Percentiles rank a stretch among this genome's conserved stretches.
Conservation (phyloP, 2,888 invertebrate species). For the Dyspetes luteomarginatus region DNA sequence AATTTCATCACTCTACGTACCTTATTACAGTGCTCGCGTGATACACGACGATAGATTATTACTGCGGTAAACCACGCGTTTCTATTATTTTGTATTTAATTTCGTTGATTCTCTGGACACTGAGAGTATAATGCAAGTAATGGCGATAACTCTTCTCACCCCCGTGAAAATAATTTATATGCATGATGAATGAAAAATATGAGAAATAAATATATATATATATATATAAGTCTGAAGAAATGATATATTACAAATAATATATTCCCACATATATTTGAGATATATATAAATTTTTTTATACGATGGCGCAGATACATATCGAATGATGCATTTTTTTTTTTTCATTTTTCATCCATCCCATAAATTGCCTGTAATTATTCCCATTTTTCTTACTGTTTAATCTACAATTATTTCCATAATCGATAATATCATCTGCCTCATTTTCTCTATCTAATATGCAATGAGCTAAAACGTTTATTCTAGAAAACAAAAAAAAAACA, state of each 20-base stretch:
- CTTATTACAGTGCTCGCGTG: conserved; percentile 64
- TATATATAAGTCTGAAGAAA: too few species aligned
- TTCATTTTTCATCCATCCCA: too few species aligned
- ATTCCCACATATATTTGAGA: too few species aligned
- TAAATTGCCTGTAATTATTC: conserved; percentile 15
- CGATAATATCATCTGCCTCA: neutral
- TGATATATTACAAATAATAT: too few species aligned
- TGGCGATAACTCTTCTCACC: conserved; percentile 5
- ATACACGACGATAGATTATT: conserved; percentile 57
- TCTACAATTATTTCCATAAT: neutral
- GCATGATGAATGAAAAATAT: neutral
- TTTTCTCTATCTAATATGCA: neutral
- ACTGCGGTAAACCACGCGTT: conserved; percentile 2
- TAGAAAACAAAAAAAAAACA: too few species aligned
- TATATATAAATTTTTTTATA: too few species aligned
- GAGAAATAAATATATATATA: too few species aligned
- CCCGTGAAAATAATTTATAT: too few species aligned
- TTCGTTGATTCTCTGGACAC: conserved; percentile 28
- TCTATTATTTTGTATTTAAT: conserved; percentile 61
- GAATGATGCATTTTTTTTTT: too few species aligned
- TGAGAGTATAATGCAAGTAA: neutral
- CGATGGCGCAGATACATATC: too few species aligned
- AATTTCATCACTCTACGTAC: conserved; percentile 66
- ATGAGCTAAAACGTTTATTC: too few species aligned
- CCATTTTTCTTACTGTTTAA: neutral